Base-by-base conservation (phyloP, 1,140 invertebrate species). In the Sinella curviseta region DNA sequence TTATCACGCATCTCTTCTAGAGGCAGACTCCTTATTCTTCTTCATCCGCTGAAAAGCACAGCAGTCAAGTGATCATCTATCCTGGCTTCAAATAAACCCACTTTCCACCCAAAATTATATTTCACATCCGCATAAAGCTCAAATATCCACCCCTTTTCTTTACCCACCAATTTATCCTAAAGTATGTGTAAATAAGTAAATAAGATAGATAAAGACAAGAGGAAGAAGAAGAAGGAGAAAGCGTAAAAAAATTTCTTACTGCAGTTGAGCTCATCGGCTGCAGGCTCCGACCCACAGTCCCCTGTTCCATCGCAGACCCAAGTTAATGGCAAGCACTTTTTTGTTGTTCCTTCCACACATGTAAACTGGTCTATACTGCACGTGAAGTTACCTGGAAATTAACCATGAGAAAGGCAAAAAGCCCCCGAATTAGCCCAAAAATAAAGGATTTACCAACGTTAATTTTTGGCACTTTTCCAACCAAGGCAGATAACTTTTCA, bases 281-380 rank as follows among this genome's bases (percentile, higher is more conserved):
- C 8, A 48, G 8, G 8, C 8, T 48, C 20, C 8, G 39, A n/a
- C n/a, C n/a, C 39, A 48, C 39, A 48, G 20, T 26, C 57, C 24
- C 8, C 8, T 26, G 57, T 93, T 85, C 92, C 92, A 87, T 97
- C 95, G 87, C 96, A 97, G 90, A 95, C 94, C 95, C 95, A 97
- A 48, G 93, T 93, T 83, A 95, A 89, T 76, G 94, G 93, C 79
- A 97, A 93, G 87, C 95, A 97, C 88, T 95, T 93, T 67, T 93
- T 93, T 77, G 90, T 90, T 80, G 89, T 90, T 39, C 90, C 91
- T 82, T 92, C 91, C 70, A 83, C 79, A 87, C 95, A 97, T 16
- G 92, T 92, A 87, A 95, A 96, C 86, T 96, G 92, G 85, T 95
- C 94, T n/a, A 91, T 89, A 57, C 91, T 92, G 89, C 95, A 96